Base-by-base conservation (phyloP, 2,113 vertebrate genomes). In the Chaetodon trifascialis region DNA sequence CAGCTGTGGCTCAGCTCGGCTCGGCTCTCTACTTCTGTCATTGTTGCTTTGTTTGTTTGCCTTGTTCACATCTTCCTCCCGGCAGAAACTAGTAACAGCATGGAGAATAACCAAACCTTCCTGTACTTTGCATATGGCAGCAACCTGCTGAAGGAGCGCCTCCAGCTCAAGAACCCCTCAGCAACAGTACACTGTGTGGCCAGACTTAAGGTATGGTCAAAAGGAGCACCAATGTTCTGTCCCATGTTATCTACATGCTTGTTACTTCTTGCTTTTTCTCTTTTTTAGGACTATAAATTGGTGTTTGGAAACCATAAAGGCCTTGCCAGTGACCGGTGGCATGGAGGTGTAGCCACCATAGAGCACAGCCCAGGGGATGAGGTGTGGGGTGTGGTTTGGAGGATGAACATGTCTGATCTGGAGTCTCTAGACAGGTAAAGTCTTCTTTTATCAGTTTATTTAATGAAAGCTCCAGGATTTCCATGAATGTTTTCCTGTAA, bases 381-480 rank as follows among this genome's bases (percentile, higher is more conserved):
- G 93, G 97, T 98, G 2, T 99, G 97, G 97, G 98, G 97, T 58
- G 89, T 98, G 65, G 95, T 98, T 49, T 99, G 97, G 97, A 97
- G 90, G 91, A 95, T 98, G 95, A 95, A 93, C 85, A 19, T 92
- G 88, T 92, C 93, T 65, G 95, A 97, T 91, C 90, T 97, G 73
- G 94, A 93, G 92, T 94, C 92, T 69, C 81, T 95, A n/a, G 94
- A 99, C 95, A 95, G 96, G 97, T 97, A 94, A 49, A 16, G 2
- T 19, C 7, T 17, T 56, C 6, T 14, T n/a, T 40, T 2, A 2
- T 21, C 0, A 5, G 0, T 5, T 16, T 59, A 7, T 25, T 49
- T 4, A 14, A 38, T 46, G 9, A 8, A 4, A 15, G 42, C 2
- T 55, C 11, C 5, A n/a, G 6, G 17, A 16, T 46, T 58, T 60